These are phyloP conservation scores for Drosophila suboccidentalis DNA, from an alignment of 2,888 invertebrate genomes.

Conservation along the genomic window DNA sequence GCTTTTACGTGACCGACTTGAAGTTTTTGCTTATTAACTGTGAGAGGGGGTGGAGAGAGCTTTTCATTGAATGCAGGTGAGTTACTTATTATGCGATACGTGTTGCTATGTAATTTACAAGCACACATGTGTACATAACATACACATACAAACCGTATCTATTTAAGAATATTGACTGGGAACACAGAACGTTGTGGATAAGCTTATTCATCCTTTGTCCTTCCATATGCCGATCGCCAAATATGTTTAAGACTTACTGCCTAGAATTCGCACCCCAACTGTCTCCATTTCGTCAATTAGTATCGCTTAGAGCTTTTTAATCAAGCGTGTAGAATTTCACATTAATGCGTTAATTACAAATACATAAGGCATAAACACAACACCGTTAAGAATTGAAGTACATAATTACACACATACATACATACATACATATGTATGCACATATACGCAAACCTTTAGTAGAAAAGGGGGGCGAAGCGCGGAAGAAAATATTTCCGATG, in stretches of 20 bases:
- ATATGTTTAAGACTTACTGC: not conserved
- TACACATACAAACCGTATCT: not conserved
- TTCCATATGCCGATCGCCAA: conserved; percentile 28
- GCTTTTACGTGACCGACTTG: conserved; percentile 72
- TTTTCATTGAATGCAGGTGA: conserved; percentile 59
- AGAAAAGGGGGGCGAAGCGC: conserved; percentile 28
- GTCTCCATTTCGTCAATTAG: conserved; percentile 67
- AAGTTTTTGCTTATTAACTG: conserved; percentile 40
- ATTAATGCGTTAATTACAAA: conserved; percentile 64
- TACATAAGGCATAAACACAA: conserved; percentile 56
- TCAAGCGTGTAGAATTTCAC: conserved; percentile 70
- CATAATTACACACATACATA: conserved; percentile 45
- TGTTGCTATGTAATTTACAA: conserved; percentile 43
- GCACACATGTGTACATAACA: not conserved
- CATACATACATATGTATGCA: not conserved
- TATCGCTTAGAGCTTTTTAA: conserved; percentile 58
- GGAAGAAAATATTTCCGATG: conserved; percentile 62
- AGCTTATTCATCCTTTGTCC: conserved; percentile 14
- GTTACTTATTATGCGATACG: conserved; percentile 49
- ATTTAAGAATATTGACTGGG: not conserved
- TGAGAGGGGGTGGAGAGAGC: conserved; percentile 39
- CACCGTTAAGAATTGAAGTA: conserved; percentile 63
- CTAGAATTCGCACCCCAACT: conserved; percentile 42
- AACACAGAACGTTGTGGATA: too few relatives aligned
- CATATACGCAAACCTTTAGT: conserved; percentile 1